Evolutionary conservation across 2,888 invertebrate genomes (phyloP).

Genomic region (Parnassius orleans): DNA sequence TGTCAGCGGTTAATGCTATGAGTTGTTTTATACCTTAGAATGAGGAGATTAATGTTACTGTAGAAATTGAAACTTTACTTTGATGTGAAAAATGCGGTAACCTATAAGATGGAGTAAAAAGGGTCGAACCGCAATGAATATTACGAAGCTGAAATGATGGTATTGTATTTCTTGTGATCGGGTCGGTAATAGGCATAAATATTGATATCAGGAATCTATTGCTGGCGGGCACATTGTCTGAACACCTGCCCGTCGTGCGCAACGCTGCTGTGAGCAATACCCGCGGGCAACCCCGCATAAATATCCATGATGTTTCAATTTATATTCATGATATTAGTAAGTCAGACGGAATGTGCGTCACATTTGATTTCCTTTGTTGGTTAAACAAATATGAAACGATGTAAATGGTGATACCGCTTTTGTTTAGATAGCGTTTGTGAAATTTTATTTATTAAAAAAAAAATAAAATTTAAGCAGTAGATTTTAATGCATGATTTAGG

Average conservation of each 20-base stretch:
- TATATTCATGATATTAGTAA: slow-evolving; percentile 80
- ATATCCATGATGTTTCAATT: slow-evolving; percentile 78
- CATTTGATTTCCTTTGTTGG: slow-evolving; percentile 76
- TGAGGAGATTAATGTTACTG: slow-evolving; percentile 10
- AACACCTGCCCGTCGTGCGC: slow-evolving; percentile 63
- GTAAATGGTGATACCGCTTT: slow-evolving; percentile 20
- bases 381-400: slow-evolving; percentile 53
- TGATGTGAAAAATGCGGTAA: slow-evolving; percentile 19
- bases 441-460: background rate
- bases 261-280: slow-evolving; percentile 64
- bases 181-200: slow-evolving; percentile 74
- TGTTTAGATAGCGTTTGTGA: slow-evolving; percentile 10
- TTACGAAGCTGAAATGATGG: slow-evolving; percentile 41
- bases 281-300: slow-evolving; percentile 68
- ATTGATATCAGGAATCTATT: slow-evolving; percentile 74
- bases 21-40: slow-evolving; percentile 1
- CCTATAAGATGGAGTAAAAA: slow-evolving; percentile 20
- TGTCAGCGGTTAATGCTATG: slow-evolving; percentile 31
- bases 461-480: background rate
- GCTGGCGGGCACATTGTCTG: slow-evolving; percentile 72
- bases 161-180: slow-evolving; percentile 62
- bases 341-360: slow-evolving; percentile 60
- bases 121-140: slow-evolving; percentile 35
- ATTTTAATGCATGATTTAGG: background rate
- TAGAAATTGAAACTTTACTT: slow-evolving; percentile 16